Conservation (phyloP, 1,140 invertebrate genomes). For the Bradysia coprophila region DNA sequence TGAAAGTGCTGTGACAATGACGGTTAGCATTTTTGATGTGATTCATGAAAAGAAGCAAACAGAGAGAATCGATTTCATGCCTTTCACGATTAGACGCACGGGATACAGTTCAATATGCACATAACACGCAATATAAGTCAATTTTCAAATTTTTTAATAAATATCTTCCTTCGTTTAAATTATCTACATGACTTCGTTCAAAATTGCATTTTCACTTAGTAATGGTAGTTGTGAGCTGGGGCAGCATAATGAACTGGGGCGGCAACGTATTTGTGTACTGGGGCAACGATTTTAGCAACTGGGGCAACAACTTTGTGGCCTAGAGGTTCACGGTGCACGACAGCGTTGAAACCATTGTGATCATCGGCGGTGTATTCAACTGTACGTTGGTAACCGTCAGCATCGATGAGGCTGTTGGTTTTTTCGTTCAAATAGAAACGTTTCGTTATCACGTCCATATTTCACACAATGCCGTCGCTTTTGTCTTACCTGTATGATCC, state of each 20-base stretch:
- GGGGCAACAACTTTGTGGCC: conserved; percentile 12
- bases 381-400: conserved; percentile 21
- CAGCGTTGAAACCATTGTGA: conserved; percentile 25
- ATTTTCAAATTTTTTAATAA: neutral
- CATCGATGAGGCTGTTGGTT: conserved; percentile 16
- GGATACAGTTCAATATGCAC: neutral
- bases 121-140: neutral
- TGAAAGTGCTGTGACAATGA: too few relatives aligned
- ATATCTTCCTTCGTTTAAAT: too few relatives aligned
- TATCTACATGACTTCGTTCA: too few relatives aligned
- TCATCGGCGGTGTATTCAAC: conserved; percentile 25
- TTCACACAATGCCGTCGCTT: too few relatives aligned
- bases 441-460: conserved; percentile 28
- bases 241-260: conserved; percentile 9
- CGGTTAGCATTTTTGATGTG: too few relatives aligned
- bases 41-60: too few relatives aligned
- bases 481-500: too few relatives aligned
- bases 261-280: conserved; percentile 7
- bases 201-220: conserved; percentile 3
- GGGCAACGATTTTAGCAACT: conserved; percentile 7
- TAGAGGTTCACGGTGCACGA: conserved; percentile 15
- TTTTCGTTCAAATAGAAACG: neutral
- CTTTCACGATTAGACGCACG: too few relatives aligned
- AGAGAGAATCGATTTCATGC: too few relatives aligned
- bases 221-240: conserved; percentile 2